Base-by-base conservation (phyloP, 2,888 invertebrate genomes). In the Eristalis arbustorum region DNA sequence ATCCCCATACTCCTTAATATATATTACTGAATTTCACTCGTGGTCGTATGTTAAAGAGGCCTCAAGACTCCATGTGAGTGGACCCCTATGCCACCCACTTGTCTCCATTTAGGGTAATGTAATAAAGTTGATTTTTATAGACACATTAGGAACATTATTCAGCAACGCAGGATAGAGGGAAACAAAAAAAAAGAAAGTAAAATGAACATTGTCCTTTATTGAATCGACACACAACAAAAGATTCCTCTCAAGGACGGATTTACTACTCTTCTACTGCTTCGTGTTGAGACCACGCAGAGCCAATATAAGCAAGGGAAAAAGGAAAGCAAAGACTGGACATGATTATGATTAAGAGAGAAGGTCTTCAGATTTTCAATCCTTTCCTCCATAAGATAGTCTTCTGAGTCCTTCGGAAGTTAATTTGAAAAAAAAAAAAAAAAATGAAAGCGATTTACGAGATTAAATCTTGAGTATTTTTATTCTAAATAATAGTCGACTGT, bases 101-200 rank as follows among this genome's bases (percentile, higher is more conserved):
- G 25, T 78, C 68, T 80, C 82, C 81, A 85, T 77, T 85, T 78
- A 73, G 74, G 82, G 74, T 83, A 87, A 87, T 87, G 68, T 87
- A 87, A 87, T 87, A 82, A 87, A 87, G 74, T 79, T 75, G 78
- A 87, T 75, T 87, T 85, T 87, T 87, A 87, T 87, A 75, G 83
- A 83, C 78, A 87, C 83, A 87, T 87, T 83, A 79, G 77, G 61
- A 23, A 49, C 84, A 76, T 85, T 85, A 85, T 82, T 78, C 71
- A 80, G 61, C 31, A 71, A 77, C 68, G 66, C 69, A 69, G 22
- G 28, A 28, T 31, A 67, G 18, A 22, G 25, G 28, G 31, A 57
- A n/a, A 57, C 6, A 71, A 49, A 62, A 71, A 49, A 62, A 71
- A 75, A 61, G 10, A 6, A 57, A 63, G 28, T 67, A 84, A 79